phyloP scores from a whole-genome alignment of 2,113 vertebrate species.

The Lota lota region DNA sequence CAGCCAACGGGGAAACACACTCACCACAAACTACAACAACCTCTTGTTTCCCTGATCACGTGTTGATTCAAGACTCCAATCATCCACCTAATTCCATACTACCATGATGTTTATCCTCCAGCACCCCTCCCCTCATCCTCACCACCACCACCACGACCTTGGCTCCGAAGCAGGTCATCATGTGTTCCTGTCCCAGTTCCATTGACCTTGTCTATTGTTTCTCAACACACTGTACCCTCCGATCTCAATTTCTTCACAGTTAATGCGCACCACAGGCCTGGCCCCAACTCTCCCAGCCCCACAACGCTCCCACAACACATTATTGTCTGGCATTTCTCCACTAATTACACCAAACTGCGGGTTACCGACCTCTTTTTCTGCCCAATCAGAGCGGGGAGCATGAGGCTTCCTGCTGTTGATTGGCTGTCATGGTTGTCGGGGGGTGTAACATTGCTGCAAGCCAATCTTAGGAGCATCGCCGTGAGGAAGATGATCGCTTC shows the following conservation, averaged over 20 bases:
- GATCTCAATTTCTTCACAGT: constrained; percentile 36
- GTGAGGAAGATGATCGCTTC: too few species aligned
- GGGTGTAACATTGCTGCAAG: constrained; percentile 3
- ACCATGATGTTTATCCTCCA: too few species aligned
- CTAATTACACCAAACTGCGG: constrained; percentile 69
- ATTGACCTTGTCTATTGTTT: too few species aligned
- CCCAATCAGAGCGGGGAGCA: constrained; percentile 57
- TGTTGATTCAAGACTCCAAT: too few species aligned
- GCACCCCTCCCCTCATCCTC: too few species aligned
- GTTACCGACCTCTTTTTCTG: constrained; percentile 65
- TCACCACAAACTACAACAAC: too few species aligned
- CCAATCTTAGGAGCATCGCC: constrained; percentile 10
- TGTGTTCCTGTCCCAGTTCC: too few species aligned
- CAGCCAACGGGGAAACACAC: too few species aligned
- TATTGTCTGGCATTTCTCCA: constrained; percentile 63
- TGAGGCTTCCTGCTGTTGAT: constrained; percentile 54
- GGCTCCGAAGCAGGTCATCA: too few species aligned
- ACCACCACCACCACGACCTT: too few species aligned
- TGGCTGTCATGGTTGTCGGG: constrained; percentile 41
- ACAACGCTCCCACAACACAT: constrained; percentile 54
- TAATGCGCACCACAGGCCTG: constrained; percentile 33
- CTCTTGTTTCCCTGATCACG: too few species aligned
- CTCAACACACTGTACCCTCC: too few species aligned
- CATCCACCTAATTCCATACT: constrained; percentile 19
- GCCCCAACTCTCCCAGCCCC: constrained; percentile 39